phyloP scores from a whole-genome alignment of 1,140 invertebrate species.

The Drosophila rhopaloa region DNA sequence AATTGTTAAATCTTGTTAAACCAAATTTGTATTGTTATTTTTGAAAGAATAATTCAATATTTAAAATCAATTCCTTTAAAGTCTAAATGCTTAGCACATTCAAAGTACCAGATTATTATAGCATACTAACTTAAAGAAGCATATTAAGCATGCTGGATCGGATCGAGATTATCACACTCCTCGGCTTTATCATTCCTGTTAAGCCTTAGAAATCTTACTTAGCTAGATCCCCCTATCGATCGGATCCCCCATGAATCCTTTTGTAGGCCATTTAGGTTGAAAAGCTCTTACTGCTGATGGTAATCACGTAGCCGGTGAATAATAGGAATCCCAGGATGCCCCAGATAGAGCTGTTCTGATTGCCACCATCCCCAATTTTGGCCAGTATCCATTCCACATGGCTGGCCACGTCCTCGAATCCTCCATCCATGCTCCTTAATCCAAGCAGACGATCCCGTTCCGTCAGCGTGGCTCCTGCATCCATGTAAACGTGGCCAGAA shows the following conservation, averaged over 20 bases:
- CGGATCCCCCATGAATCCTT: neutral
- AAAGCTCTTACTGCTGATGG: slow-evolving; percentile 56
- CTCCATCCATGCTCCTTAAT: slow-evolving; percentile 14
- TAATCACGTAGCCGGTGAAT: slow-evolving; percentile 68
- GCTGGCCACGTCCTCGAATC: slow-evolving; percentile 65
- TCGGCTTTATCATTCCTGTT: neutral
- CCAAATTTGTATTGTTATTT: neutral
- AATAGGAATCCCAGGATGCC: slow-evolving; percentile 63
- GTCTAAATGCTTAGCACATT: no score
- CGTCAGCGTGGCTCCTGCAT: slow-evolving; percentile 62
- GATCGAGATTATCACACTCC: slow-evolving; percentile 62
- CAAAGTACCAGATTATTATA: neutral
- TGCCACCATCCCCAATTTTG: slow-evolving; percentile 62
- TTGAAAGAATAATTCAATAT: neutral
- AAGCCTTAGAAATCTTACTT: slow-evolving; percentile 16
- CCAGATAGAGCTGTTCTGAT: slow-evolving; percentile 76
- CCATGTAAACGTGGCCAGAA: slow-evolving; percentile 26
- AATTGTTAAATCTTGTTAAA: slow-evolving; percentile 12
- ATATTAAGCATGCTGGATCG: neutral
- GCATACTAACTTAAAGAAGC: neutral
- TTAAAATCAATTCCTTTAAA: no score
- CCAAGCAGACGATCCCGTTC: slow-evolving; percentile 45
- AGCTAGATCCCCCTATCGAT: neutral
- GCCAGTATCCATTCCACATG: slow-evolving; percentile 70
- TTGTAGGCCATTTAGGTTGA: neutral